phyloP scores from a whole-genome alignment of 2,888 invertebrate species.

The Yponomeuta plumbellus region DNA sequence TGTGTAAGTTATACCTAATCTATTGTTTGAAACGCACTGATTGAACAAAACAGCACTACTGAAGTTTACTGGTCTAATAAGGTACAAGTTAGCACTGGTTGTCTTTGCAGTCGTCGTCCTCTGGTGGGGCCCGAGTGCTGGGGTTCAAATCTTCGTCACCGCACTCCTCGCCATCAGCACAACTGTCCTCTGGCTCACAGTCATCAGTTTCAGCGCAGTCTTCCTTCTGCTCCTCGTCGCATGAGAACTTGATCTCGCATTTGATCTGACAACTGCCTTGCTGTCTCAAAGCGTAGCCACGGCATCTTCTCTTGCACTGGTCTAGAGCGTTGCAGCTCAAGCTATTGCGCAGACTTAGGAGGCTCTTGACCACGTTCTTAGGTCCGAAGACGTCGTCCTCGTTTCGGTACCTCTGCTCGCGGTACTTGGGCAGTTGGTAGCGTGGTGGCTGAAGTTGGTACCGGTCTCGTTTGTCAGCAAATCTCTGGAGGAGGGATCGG shows the following conservation, averaged over 20 bases:
- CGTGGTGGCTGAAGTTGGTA: not conserved
- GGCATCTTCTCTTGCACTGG: not conserved
- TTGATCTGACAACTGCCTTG: not conserved
- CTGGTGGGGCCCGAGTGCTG: too few relatives aligned
- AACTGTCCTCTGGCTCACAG: too few relatives aligned
- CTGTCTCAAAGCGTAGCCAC: not conserved
- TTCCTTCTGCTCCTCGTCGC: not conserved
- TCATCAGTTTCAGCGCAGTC: too few relatives aligned
- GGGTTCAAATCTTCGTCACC: too few relatives aligned
- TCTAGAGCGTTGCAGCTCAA: not conserved
- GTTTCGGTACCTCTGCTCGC: not conserved
- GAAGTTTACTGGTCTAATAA: too few relatives aligned
- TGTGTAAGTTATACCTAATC: too few relatives aligned
- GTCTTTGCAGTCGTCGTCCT: too few relatives aligned
- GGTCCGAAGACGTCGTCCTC: not conserved
- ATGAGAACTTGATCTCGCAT: not conserved
- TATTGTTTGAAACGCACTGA: too few relatives aligned
- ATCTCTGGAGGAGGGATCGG: not conserved
- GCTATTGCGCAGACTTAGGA: not conserved
- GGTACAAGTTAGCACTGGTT: too few relatives aligned
- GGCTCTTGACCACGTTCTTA: not conserved
- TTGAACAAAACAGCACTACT: too few relatives aligned
- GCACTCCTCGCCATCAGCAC: too few relatives aligned
- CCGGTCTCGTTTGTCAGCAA: not conserved
- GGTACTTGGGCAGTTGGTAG: not conserved